These are phyloP conservation scores for Aphelinus certus DNA, from an alignment of 1,140 invertebrate genomes.

Conservation along the genomic window DNA sequence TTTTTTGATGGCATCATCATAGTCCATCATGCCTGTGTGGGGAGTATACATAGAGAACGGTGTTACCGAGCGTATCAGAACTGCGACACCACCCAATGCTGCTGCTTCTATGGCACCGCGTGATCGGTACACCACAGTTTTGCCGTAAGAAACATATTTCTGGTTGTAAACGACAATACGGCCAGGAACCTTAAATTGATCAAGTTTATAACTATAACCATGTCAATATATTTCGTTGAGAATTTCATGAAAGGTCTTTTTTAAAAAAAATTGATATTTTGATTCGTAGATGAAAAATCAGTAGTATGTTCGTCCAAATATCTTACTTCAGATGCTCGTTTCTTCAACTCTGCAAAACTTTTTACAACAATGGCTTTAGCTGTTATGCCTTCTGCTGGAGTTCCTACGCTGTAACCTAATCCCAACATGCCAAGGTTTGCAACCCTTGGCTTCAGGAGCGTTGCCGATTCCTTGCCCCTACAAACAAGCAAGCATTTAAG, in stretches of 20 bases:
- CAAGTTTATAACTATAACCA: neutral
- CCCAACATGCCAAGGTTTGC: slow-evolving; percentile 73
- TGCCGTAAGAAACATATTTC: slow-evolving; percentile 71
- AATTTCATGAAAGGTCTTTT: too few relatives aligned
- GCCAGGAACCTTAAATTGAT: slow-evolving; percentile 66
- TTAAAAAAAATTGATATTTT: too few relatives aligned
- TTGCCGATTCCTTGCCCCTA: slow-evolving; percentile 73
- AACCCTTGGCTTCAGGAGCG: slow-evolving; percentile 69
- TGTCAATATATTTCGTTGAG: too few relatives aligned
- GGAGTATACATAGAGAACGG: slow-evolving; percentile 79
- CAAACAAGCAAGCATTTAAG: slow-evolving; percentile 33
- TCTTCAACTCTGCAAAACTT: slow-evolving; percentile 73
- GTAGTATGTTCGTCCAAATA: neutral
- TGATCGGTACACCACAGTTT: slow-evolving; percentile 70
- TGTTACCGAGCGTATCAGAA: slow-evolving; percentile 78
- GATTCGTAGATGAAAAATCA: too few relatives aligned
- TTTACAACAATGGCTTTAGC: slow-evolving; percentile 77
- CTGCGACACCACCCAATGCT: slow-evolving; percentile 78
- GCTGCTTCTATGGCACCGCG: slow-evolving; percentile 72
- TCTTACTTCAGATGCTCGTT: slow-evolving; percentile 61
- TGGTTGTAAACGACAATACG: slow-evolving; percentile 84
- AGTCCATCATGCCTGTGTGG: slow-evolving; percentile 76
- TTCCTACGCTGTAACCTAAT: slow-evolving; percentile 73
- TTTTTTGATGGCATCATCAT: slow-evolving; percentile 69
- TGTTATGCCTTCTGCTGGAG: slow-evolving; percentile 73